Evolutionary conservation across 2,113 vertebrate species (phyloP), one percentile per base, ranked within the genome.

Genomic region (Phylloscopus trochiloides): DNA sequence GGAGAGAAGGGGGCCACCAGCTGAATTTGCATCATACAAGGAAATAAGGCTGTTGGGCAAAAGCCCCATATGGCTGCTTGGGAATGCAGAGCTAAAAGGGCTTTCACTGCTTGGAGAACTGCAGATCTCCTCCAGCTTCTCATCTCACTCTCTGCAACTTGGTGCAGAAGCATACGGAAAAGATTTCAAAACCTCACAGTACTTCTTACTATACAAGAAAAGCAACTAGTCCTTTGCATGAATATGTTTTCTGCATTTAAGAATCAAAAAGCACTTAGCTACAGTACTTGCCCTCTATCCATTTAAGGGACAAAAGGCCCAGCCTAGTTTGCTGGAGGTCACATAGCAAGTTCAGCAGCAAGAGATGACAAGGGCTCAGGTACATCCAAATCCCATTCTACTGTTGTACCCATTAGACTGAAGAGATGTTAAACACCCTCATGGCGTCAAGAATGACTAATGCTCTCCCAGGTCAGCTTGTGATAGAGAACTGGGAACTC

Each of bases 281-380:
- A 29, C 57, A 55, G n/a, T 40, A 63, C 38, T 86, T 82, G 71
- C 43, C 55, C 24, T 92, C 75, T 74, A 28, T 34, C 48, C 31
- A 42, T 76, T 58, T 74, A 61, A 48, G 72, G 88, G 63, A 81
- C 34, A 10, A 85, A 43, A 89, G 66, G 48, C 88, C 50, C 66
- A 38, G 61, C 52, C 68, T 52, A 42, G 36, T 83, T 84, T 19
- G 3, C 62, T 88, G 15, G 67, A 95, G 71, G 78, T 94, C 87
- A 95, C 55, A 86, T 17, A 88, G 88, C 90, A 95, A 93, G 72
- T 92, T 92, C 73, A 82, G 45, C 62, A 93, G 85, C 74, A 90
- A 55, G 63, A 59, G 75, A 92, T 78, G 82, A 75, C 45, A 59
- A 62, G 47, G 48, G 70, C 73, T 82, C 28, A 8, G 80, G 52